A percentile compares a stretch with the other conserved stretches of the same genome.
These are phyloP conservation scores for Nesospiza acunhae DNA, from an alignment of 2,113 vertebrate species.

Conservation along the genomic window DNA sequence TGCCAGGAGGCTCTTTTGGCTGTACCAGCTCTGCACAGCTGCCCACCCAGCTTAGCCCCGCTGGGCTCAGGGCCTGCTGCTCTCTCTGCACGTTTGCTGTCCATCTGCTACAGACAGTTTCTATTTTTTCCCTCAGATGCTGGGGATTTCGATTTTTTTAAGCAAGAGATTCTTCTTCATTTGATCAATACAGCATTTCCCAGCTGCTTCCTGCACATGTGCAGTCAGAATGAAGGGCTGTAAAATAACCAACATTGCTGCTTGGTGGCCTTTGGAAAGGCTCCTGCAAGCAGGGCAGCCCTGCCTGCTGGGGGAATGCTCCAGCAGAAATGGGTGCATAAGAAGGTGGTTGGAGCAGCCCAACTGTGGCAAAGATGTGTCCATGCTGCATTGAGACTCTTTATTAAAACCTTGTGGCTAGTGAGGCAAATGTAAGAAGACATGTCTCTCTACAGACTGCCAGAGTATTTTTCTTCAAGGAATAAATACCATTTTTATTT, in stretches of 20 bases:
- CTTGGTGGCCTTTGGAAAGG: neutral
- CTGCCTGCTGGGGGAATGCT: neutral
- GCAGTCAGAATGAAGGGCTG: neutral
- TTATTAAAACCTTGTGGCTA: neutral
- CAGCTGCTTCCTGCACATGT: neutral
- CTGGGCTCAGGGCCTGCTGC: neutral
- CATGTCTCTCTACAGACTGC: neutral
- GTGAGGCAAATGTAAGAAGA: neutral
- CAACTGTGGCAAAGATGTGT: neutral
- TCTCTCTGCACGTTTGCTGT: neutral
- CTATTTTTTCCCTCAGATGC: neutral
- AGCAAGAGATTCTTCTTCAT: neutral
- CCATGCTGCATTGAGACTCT: neutral
- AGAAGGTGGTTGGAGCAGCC: neutral
- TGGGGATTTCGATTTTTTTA: neutral
- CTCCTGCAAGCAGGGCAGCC: neutral
- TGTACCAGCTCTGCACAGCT: neutral
- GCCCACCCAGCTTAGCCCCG: rapidly evolving
- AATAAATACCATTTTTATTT: neutral
- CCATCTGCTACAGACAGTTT: neutral
- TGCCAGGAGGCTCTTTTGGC: neutral
- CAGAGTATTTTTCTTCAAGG: neutral
- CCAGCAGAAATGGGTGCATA: neutral
- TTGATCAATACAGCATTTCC: neutral
- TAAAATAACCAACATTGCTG: neutral